These are phyloP conservation scores for Fragum sueziense DNA, from an alignment of 2,888 invertebrate genomes.

Conservation along the genomic window DNA sequence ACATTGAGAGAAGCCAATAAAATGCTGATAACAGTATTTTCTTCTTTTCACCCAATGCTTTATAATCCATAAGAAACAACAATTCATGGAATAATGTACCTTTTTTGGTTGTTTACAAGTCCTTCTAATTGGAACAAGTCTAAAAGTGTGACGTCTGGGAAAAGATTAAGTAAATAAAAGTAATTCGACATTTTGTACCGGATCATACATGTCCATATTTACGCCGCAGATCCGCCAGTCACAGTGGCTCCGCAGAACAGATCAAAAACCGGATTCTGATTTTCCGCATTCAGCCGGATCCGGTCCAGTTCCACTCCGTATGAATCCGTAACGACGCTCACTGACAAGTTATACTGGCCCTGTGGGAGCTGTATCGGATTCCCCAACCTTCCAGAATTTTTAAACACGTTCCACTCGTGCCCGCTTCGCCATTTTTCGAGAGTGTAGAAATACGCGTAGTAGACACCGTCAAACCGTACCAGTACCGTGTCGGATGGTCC, in stretches of 20 bases:
- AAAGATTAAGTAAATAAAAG: too few species aligned
- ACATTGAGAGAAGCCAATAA: too few species aligned
- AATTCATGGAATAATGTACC: too few species aligned
- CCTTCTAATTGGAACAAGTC: too few species aligned
- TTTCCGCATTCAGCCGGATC: slow-evolving; percentile 45
- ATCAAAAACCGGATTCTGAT: slow-evolving; percentile 33
- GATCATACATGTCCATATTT: too few species aligned
- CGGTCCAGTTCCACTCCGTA: slow-evolving; percentile 56
- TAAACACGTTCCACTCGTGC: slow-evolving; percentile 53
- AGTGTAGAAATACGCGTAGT: slow-evolving; percentile 32
- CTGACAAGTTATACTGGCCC: slow-evolving; percentile 29
- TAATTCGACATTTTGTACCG: too few species aligned
- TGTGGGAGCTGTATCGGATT: slow-evolving; percentile 1
- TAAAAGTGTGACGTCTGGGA: too few species aligned
- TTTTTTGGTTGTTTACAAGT: too few species aligned
- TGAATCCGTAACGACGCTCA: slow-evolving; percentile 39
- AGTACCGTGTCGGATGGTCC: slow-evolving; percentile 45
- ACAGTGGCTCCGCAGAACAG: slow-evolving; percentile 43
- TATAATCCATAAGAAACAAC: too few species aligned
- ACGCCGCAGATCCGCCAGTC: not conserved
- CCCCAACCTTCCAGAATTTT: slow-evolving; percentile 41
- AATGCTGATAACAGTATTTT: too few species aligned
- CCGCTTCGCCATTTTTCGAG: slow-evolving; percentile 46
- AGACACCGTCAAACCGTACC: slow-evolving; percentile 15
- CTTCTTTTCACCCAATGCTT: too few species aligned